Conservation (phyloP, 2,797 vertebrate species). For the Moxostoma hubbsi region DNA sequence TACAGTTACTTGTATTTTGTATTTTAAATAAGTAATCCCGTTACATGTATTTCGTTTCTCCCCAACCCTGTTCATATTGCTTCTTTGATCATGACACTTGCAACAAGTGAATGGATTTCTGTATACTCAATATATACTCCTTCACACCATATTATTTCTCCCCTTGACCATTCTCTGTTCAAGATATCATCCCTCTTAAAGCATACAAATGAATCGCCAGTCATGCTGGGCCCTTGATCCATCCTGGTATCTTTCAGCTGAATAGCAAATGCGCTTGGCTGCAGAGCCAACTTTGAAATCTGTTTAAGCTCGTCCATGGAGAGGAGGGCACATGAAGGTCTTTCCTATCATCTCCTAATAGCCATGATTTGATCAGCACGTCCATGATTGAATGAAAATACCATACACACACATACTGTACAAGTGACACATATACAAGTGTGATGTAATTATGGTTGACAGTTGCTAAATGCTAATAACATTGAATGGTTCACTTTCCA, state of each 20-base stretch:
- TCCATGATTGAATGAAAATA: conserved; percentile 53
- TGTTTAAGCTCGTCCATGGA: conserved; percentile 29
- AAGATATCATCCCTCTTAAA: conserved; percentile 24
- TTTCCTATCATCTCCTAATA: conserved; percentile 49
- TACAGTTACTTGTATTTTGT: no score
- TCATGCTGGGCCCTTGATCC: conserved; percentile 16
- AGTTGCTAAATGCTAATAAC: conserved; percentile 49
- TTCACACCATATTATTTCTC: conserved; percentile 46
- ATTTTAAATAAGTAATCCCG: no score
- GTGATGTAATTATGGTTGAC: conserved; percentile 47
- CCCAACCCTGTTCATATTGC: no score
- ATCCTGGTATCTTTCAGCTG: conserved; percentile 25
- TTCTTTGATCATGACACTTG: neutral
- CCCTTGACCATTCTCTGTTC: conserved; percentile 44
- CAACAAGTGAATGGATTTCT: neutral
- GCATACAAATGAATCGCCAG: conserved; percentile 33
- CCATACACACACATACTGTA: conserved; percentile 38
- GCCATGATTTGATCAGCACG: conserved; percentile 54
- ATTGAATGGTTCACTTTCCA: neutral
- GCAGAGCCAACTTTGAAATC: conserved; percentile 25
- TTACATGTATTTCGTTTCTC: no score
- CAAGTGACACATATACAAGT: conserved; percentile 34
- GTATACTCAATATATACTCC: conserved; percentile 3
- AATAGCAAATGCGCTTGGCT: conserved; percentile 42
- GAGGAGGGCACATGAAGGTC: conserved; percentile 57